Conservation (phyloP, 92 coral and sea anemone species). For the Diadumene lineata region DNA sequence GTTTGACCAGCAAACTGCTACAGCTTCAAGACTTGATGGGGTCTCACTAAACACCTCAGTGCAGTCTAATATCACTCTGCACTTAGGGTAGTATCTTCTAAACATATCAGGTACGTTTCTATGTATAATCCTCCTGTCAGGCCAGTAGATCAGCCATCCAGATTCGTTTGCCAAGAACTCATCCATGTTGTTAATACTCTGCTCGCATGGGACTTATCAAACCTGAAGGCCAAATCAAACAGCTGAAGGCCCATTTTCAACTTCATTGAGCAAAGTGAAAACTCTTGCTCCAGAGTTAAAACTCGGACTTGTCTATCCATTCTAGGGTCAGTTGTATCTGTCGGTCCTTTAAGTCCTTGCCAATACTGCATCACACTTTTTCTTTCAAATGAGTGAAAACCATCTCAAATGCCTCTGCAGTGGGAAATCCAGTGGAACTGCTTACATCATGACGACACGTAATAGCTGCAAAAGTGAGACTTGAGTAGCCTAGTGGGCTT, state of each 20-base stretch:
- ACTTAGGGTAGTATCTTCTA: constrained; percentile 50
- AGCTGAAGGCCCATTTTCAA: constrained; percentile 42
- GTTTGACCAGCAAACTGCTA: constrained; percentile 68
- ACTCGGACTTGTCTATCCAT: constrained; percentile 17
- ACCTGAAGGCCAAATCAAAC: constrained; percentile 53
- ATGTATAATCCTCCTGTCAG: constrained; percentile 52
- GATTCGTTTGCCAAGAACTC: constrained; percentile 47
- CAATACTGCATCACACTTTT: constrained; percentile 65
- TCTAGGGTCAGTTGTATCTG: constrained; percentile 20
- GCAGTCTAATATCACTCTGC: constrained; percentile 58
- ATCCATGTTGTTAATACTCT: constrained; percentile 45
- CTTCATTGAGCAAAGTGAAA: constrained; percentile 54
- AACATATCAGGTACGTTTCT: constrained; percentile 57
- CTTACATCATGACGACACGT: too few relatives aligned
- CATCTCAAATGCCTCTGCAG: constrained; percentile 37
- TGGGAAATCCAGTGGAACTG: constrained; percentile 48
- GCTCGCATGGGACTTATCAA: constrained; percentile 34
- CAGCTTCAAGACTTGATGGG: constrained; percentile 59
- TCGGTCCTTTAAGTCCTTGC: constrained; percentile 54
- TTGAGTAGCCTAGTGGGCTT: too few relatives aligned
- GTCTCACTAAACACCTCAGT: constrained; percentile 68
- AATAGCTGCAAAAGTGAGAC: too few relatives aligned
- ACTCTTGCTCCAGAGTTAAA: constrained; percentile 40
- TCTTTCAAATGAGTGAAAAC: constrained; percentile 36
- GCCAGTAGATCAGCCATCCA: constrained; percentile 47